Base-by-base conservation (phyloP, 2,888 invertebrate species). In the Sicus ferrugineus region DNA sequence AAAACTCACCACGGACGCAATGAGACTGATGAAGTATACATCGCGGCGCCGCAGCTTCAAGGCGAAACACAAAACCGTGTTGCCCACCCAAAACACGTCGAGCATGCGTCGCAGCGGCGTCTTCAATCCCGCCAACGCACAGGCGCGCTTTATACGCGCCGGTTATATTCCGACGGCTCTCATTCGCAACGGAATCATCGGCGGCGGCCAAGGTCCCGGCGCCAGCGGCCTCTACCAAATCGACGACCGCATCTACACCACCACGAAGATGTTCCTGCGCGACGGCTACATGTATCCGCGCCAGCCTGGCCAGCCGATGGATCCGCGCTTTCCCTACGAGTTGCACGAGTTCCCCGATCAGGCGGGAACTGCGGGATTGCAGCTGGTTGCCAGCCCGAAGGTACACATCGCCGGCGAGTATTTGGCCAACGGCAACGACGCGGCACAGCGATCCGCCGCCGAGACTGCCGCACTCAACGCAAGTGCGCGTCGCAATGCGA, bases 261-360 rank as follows among this genome's bases (percentile, higher is more conserved):
- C 82, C 31, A 79, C 76, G 54, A 82, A 84, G 77, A 81, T 83
- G 83, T 83, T 81, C 72, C 74, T 83, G 34, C 84, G 83, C 67
- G 83, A 83, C 65, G 83, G 79, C 48, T 84, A 82, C 70, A 83
- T 83, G 83, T 83, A 83, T 75, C 83, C 83, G 1, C 80, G 83
- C 3, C 83, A 83, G 66, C 79, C 83, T 14, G 84, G 84, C 4
- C 84, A 84, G 66, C 58, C 78, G 3, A 83, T 83, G 82, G 84
- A 84, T 76, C 84, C 83, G 11, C 79, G 84, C 19, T 83, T 77
- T 54, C 83, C 84, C 31, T 81, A 84, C 63, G 84, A 84, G 69
- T 71, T 83, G 54, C 84, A 84, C 67, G 83, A 83, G 50, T 83
- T 84, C 70, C 81, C 84, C 0, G 75, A 81, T 66, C 77, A 82